Conservation (phyloP, 2,113 vertebrate species). For the Limanda limanda region DNA sequence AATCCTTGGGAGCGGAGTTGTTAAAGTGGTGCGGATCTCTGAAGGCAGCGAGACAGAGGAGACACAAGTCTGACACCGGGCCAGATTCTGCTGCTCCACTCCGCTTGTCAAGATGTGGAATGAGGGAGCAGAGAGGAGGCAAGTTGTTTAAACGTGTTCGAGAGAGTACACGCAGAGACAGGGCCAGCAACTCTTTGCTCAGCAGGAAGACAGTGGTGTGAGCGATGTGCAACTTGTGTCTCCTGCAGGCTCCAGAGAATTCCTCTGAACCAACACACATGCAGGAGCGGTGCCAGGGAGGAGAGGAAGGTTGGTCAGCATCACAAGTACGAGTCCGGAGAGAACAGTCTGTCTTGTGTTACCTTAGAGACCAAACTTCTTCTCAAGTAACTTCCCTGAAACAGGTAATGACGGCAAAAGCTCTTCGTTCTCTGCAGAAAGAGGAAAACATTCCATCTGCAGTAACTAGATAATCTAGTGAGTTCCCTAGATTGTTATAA, state of each 20-base stretch:
- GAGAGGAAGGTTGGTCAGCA: constrained; percentile 12
- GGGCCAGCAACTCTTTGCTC: constrained; percentile 37
- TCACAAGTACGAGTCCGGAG: constrained; percentile 28
- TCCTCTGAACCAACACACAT: constrained; percentile 44
- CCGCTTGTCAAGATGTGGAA: constrained; percentile 43
- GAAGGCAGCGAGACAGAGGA: constrained; percentile 9
- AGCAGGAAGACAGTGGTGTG: constrained; percentile 30
- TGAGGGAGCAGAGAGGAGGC: constrained; percentile 39
- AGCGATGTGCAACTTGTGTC: constrained; percentile 33
- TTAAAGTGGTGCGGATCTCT: constrained; percentile 32
- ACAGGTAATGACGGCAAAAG: constrained; percentile 20
- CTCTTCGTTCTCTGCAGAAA: neutral
- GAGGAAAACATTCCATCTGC: neutral
- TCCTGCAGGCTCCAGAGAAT: constrained; percentile 44
- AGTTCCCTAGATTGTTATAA: constrained; percentile 8
- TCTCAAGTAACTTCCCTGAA: constrained; percentile 17
- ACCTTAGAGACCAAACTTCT: constrained; percentile 13
- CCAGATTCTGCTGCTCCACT: constrained; percentile 42
- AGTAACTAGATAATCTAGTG: neutral
- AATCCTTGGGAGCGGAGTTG: constrained; percentile 5
- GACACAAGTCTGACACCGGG: constrained; percentile 25
- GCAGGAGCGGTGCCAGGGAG: constrained; percentile 35
- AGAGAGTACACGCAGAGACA: constrained; percentile 39
- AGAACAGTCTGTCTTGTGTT: constrained; percentile 28
- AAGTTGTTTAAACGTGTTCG: constrained; percentile 53